Base-by-base conservation (phyloP, 2,888 invertebrate species). In the Pilophorus perplexus region DNA sequence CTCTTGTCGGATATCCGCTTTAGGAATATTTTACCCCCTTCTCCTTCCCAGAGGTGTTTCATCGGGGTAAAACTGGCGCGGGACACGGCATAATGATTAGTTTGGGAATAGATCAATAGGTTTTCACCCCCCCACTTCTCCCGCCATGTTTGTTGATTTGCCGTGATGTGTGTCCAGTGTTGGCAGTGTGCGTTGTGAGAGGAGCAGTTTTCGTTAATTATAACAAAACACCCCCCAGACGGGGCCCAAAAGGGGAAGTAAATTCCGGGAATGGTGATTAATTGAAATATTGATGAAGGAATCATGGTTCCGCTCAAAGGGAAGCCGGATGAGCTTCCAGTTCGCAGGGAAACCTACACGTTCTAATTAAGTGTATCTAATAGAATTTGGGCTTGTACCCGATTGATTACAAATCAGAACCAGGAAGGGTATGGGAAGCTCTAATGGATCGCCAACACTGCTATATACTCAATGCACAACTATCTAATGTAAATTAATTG, bases 401-500 rank as follows among this genome's bases (percentile, higher is more conserved):
- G 67, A 68, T 70, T 70, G 69, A 70, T 70, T 70, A 70, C 69
- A 68, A 70, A 70, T 52, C 54, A 28, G 64, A 52, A 20, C 28
- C 46, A 20, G 55, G 20, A 38, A 33, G 23, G 38, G 55, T 38
- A 38, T 14, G 55, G 20, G 42, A 10, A 18, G 33, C 38, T 62
- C 67, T 69, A 69, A 69, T 69, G 69, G 67, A 67, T 48, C 59
- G 65, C 50, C 67, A 54, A 68, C 69, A 67, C 60, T 67, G 55
- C 38, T 37, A 60, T 57, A 66, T 57, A 66, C 66, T 66, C 66
- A 46, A 67, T 67, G 62, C 60, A 69, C 69, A 69, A 69, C 69
- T 69, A 69, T 69, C 67, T 69, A 69, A 69, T 69, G 69, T 66
- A 69, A 69, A 69, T 69, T 69, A 67, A 69, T 67, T 68, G 69